Evolutionary conservation across 2,113 vertebrate species (phyloP), one percentile per base, ranked within the genome.

Genomic region (Hippoglossus stenolepis): DNA sequence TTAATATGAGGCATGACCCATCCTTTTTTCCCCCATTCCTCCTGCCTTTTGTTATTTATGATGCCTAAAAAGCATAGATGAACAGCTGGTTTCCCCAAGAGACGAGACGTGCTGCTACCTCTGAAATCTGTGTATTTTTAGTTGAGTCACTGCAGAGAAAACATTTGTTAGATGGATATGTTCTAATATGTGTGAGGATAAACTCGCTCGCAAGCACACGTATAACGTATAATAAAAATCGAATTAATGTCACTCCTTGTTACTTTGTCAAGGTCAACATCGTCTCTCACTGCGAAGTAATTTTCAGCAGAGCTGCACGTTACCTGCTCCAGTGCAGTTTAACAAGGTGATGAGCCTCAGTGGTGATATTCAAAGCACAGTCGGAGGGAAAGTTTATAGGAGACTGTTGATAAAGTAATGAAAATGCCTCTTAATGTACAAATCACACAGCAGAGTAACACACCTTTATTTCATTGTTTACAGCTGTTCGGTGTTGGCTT

Each of bases 91-190:
- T 79, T 18, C 49, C 43, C 65, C 47, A 38, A 21, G 51, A 65
- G 63, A 72, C 59, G 14, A 64, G 56, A 67, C 28, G 49, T 13
- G 47, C 35, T 5, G 35, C 66, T 72, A 10, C 54, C 28, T 79
- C 49, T 43, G 24, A 72, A 49, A 71, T 81, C 11, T 56, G 31
- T 70, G 43, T 74, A 70, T 83, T 79, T 82, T 62, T 68, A 73
- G 61, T 79, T 76, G 72, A 82, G 68, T 75, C 84, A 79, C 61
- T 21, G 28, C 9, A 64, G 64, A 72, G 58, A 79, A 76, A 71
- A 73, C 65, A 65, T 83, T 82, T 65, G 45, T 54, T 77, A 49
- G 69, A 83, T 67, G 35, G 67, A 76, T 74, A 69, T 35, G 24
- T 65, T 73, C 54, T 71, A n/a, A 62, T 67, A 56, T 24, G 24